Percentiles rank a stretch among this genome's conserved stretches.
These are phyloP conservation scores for Epinephelus moara DNA, from an alignment of 2,113 vertebrate species.

Conservation along the genomic window DNA sequence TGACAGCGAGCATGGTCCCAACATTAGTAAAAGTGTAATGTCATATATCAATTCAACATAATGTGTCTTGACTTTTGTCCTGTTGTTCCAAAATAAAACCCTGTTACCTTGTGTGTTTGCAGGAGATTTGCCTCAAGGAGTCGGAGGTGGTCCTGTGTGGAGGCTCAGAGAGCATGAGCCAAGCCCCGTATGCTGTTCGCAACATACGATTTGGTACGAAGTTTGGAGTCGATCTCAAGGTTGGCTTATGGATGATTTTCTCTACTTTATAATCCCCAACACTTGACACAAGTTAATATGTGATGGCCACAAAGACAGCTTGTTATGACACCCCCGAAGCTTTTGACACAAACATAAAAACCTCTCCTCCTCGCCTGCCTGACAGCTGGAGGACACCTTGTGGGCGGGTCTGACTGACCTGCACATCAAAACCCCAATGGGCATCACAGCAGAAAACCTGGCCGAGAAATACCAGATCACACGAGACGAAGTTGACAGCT, in stretches of 20 bases:
- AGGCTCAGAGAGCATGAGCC: slow-evolving; percentile 96
- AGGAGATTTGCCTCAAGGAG: slow-evolving; percentile 95
- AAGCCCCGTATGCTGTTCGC: slow-evolving; percentile 90
- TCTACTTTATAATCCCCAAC: neutral
- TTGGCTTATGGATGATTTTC: slow-evolving; percentile 56
- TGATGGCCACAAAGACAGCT: neutral
- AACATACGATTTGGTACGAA: slow-evolving; percentile 94
- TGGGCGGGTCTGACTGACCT: slow-evolving; percentile 92
- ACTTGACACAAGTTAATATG: neutral
- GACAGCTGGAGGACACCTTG: slow-evolving; percentile 92
- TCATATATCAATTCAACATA: neutral
- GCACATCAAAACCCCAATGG: slow-evolving; percentile 92
- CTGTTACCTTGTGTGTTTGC: slow-evolving; percentile 54
- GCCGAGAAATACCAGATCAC: slow-evolving; percentile 91
- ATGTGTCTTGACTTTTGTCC: neutral
- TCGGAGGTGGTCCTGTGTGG: slow-evolving; percentile 95
- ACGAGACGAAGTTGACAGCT: slow-evolving; percentile 92
- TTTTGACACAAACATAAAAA: slow-evolving; percentile 17
- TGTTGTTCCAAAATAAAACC: neutral
- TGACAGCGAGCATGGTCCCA: neutral
- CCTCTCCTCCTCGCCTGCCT: neutral
- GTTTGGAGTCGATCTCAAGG: slow-evolving; percentile 93
- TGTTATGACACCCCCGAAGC: neutral
- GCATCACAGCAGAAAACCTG: slow-evolving; percentile 95
- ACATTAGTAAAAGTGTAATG: neutral